Conservation (phyloP, 2,113 vertebrate species). For the Perognathus longimembris region DNA sequence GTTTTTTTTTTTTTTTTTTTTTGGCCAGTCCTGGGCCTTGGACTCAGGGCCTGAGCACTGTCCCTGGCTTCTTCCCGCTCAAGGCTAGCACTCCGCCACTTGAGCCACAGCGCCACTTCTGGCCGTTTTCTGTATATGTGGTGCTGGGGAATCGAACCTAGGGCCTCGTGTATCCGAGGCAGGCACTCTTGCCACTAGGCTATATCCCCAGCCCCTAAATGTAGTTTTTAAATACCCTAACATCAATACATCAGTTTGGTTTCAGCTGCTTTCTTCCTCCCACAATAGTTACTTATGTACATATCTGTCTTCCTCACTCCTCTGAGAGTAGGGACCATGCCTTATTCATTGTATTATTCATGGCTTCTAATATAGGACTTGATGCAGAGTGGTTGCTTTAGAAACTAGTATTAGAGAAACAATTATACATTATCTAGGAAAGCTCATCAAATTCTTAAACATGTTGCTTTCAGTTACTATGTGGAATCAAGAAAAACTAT, state of each 20-base stretch:
- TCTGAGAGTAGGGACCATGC: conserved; percentile 3
- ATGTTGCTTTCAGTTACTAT: not conserved
- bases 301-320: not conserved
- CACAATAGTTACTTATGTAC: not conserved
- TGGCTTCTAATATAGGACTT: not conserved
- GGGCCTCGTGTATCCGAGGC: too few relatives aligned
- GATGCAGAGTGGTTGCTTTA: not conserved
- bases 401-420: conserved; percentile 30
- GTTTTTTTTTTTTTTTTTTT: too few relatives aligned
- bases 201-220: too few relatives aligned
- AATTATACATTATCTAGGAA: not conserved
- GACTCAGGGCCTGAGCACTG: too few relatives aligned
- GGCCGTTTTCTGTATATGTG: too few relatives aligned
- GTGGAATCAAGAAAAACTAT: conserved; percentile 31
- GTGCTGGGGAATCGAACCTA: too few relatives aligned
- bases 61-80: too few relatives aligned
- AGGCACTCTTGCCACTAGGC: too few relatives aligned
- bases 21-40: too few relatives aligned
- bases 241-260: not conserved
- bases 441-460: conserved; percentile 19
- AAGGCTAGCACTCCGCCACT: too few relatives aligned
- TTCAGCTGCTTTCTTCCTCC: not conserved
- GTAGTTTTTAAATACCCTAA: not conserved
- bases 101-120: too few relatives aligned
- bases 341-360: conserved; percentile 37